Evolutionary conservation across 2,797 vertebrate genomes (phyloP), one percentile per base, ranked within the genome.

Genomic region (Chelon auratus): DNA sequence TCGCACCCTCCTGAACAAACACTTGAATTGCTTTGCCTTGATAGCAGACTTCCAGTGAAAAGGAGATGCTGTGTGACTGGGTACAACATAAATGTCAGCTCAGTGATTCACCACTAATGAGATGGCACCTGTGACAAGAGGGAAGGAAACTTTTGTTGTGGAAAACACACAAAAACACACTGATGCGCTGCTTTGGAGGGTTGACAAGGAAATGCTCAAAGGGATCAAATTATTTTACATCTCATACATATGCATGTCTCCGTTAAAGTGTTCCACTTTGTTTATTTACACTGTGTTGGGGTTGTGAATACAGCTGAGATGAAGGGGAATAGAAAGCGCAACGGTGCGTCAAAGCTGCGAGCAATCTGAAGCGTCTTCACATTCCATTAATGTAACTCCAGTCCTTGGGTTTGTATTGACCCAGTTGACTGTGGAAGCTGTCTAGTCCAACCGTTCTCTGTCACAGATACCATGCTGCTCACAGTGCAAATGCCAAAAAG

Each of bases 231-330:
- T 78, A 79, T 89, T 88, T 91, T 90, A 83, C 85, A 85, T 86
- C 89, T 92, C 92, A 93, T 92, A 80, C 88, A 93, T 93, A 92
- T 93, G 89, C 89, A 91, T 88, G 89, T 47, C 71, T 84, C 82
- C 13, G 82, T 82, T 87, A 81, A 87, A 87, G 87, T 61, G 83
- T 72, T 86, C 83, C 87, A 83, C 81, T 89, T 85, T 91, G 89
- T 86, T 91, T 92, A 80, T 91, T 90, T 87, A 83, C 78, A 75
- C 74, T 63, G 77, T 72, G 78, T 77, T 81, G 33, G 65, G 75
- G 81, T 72, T 89, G 86, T 73, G 70, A 82, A 72, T 54, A 84
- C 80, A 87, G 85, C 85, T 88, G 76, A 91, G 81, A 90, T 69
- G 73, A 83, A 81, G 62, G 72, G 68, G 75, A 77, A 72, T 73